Evolutionary conservation across 2,797 vertebrate genomes (phyloP).

Genomic region (Cheirogaleus major): DNA sequence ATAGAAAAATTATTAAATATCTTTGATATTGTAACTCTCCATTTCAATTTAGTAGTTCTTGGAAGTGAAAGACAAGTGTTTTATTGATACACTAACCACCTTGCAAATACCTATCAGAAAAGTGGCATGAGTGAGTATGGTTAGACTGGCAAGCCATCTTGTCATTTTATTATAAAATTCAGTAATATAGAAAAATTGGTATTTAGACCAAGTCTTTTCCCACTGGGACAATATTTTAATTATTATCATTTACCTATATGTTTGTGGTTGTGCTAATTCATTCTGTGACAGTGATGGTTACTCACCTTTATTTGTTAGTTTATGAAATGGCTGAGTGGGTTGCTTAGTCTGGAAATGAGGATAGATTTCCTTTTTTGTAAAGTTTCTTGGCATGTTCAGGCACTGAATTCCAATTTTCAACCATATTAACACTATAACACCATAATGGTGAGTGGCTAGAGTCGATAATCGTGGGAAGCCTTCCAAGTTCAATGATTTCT

Average conservation of each 20-base stretch:
- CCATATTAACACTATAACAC: not conserved
- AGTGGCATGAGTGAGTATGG: not conserved
- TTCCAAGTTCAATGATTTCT: not conserved
- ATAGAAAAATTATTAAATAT: conserved; percentile 23
- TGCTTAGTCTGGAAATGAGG: not conserved
- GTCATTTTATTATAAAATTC: not conserved
- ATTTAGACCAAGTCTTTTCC: not conserved
- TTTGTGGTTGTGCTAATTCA: not conserved
- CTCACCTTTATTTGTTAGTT: not conserved
- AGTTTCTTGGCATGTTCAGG: not conserved
- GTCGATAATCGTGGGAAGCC: not conserved
- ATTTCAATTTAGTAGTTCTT: not conserved
- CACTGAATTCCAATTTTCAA: not conserved
- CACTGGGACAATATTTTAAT: not conserved
- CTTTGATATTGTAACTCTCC: not conserved
- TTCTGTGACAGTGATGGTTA: not conserved
- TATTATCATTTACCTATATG: not conserved
- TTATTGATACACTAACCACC: not conserved
- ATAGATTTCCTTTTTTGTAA: not conserved
- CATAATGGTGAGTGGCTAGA: not conserved
- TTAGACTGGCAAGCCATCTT: not conserved
- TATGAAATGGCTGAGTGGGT: not conserved
- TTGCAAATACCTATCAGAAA: not conserved
- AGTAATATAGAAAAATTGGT: not conserved
- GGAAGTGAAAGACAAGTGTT: not conserved